phyloP scores from a whole-genome alignment of 2,797 vertebrate species.

The Kryptolebias ocellatus region DNA sequence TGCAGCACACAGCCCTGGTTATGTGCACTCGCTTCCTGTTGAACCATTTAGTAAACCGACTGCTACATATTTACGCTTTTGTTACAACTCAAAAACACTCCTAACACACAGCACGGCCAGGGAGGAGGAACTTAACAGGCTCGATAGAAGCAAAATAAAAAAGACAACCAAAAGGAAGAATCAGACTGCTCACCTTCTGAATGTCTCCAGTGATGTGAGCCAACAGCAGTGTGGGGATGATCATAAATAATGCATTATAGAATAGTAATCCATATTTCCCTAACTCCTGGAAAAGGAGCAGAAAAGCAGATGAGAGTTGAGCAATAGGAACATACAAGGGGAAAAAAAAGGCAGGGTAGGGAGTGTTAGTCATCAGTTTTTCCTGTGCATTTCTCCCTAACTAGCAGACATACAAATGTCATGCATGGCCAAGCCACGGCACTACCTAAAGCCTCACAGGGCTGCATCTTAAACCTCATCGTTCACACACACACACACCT shows the following conservation, averaged over 20 bases:
- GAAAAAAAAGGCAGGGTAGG: constrained; percentile 52
- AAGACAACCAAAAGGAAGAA: constrained; percentile 11
- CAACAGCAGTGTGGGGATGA: constrained; percentile 88
- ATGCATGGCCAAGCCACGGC: constrained; percentile 21
- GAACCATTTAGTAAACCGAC: constrained; percentile 1
- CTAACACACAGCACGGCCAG: background rate
- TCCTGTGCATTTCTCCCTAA: constrained; percentile 58
- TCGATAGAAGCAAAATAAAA: constrained; percentile 17
- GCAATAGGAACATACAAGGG: constrained; percentile 13
- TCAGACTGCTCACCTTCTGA: constrained; percentile 84
- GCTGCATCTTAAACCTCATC: constrained; percentile 18
- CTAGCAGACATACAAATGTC: constrained; percentile 47
- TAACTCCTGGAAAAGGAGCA: constrained; percentile 83
- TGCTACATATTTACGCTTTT: background rate
- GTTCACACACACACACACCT: constrained; percentile 15
- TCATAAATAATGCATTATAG: constrained; percentile 97
- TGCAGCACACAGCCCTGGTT: constrained; percentile 40
- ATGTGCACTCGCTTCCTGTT: constrained; percentile 13
- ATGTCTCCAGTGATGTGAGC: constrained; percentile 90
- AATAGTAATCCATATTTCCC: constrained; percentile 95
- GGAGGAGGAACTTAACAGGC: constrained; percentile 3
- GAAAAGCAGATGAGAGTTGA: constrained; percentile 25
- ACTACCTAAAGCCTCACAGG: constrained; percentile 15
- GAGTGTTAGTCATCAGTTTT: constrained; percentile 53
- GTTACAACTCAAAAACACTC: background rate